Base-by-base conservation (phyloP, 2,113 vertebrate genomes). In the Psettodes erumei region DNA sequence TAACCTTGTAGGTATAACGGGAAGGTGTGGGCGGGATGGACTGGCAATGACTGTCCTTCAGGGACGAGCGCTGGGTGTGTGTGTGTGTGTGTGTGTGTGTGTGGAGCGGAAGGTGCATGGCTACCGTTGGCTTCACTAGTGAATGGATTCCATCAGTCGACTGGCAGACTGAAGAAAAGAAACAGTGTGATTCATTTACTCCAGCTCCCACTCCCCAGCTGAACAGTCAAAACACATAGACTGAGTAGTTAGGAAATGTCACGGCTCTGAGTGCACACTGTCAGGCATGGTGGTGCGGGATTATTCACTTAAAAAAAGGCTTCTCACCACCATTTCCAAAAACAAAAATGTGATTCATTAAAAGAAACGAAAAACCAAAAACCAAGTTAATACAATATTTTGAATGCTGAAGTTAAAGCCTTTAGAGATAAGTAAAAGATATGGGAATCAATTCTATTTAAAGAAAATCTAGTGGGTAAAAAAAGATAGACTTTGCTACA, bases 21-120 rank as follows among this genome's bases (percentile, higher is more conserved):
- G 77, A 80, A 79, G 79, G 81, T 70, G 88, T 91, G 84, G 89
- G 89, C 30, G 75, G 88, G 81, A 71, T 85, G 76, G 82, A 82
- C 90, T 66, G 69, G 54, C 79, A 89, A 84, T 87, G 88, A 80
- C 81, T 87, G 89, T 90, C 90, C 91, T 91, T 89, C 82, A 90
- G 89, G 87, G 90, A 90, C 21, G 71, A 84, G 80, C 76, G 75
- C 79, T 65, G 60, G 54, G 64, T 48, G 23, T 42, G 54, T 56
- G 78, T 47, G 71, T 70, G 75, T 35, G 63, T 59, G 84, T 64
- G 81, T 53, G 74, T 47, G 72, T 35, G 65, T 50, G 70, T 72
- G 75, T 60, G 23, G 67, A 67, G 78, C 63, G 71, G 83, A 86
- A 75, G 80, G 82, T 60, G 81, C 55, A 28, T 32, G 9, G 69